A percentile compares a stretch with the other conserved stretches of the same genome.
These are phyloP conservation scores for Otocyon megalotis DNA, from an alignment of 2,113 vertebrate genomes.

Conservation along the genomic window DNA sequence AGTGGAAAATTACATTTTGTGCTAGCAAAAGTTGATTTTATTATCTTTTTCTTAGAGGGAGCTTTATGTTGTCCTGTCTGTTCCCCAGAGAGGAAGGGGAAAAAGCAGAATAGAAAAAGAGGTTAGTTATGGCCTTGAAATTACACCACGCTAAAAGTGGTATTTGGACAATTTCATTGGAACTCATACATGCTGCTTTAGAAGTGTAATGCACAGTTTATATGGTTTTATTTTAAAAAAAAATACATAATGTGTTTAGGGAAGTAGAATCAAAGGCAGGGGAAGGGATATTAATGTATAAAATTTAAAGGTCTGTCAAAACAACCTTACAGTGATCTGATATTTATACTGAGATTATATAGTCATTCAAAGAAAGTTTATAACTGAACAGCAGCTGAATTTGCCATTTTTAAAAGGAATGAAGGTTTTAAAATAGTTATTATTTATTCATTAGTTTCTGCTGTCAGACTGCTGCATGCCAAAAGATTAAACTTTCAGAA, in stretches of 20 bases:
- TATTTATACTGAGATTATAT: not conserved
- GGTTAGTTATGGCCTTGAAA: not conserved
- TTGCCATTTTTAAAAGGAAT: not conserved
- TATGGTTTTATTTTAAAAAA: not conserved
- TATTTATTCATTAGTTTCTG: conserved; percentile 49
- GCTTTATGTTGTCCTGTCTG: not conserved
- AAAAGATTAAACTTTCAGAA: conserved; percentile 24
- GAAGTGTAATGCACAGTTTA: not conserved
- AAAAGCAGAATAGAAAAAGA: conserved; percentile 38
- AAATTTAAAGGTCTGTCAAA: not conserved
- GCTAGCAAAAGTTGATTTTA: conserved; percentile 60
- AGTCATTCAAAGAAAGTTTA: not conserved
- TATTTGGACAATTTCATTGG: not conserved
- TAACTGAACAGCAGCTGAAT: not conserved
- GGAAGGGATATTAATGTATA: not conserved
- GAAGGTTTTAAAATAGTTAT: not conserved
- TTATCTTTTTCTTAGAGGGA: not conserved
- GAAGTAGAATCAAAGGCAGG: not conserved
- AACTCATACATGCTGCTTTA: not conserved
- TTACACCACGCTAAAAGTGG: not conserved
- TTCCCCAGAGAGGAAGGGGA: not conserved
- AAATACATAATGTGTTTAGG: not conserved
- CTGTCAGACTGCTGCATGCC: not conserved
- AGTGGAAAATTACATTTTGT: conserved; percentile 54
- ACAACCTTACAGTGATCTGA: not conserved